Evolutionary conservation across 2,888 invertebrate species (phyloP), one percentile per base, ranked within the genome.

Genomic region (Linyphia triangularis): DNA sequence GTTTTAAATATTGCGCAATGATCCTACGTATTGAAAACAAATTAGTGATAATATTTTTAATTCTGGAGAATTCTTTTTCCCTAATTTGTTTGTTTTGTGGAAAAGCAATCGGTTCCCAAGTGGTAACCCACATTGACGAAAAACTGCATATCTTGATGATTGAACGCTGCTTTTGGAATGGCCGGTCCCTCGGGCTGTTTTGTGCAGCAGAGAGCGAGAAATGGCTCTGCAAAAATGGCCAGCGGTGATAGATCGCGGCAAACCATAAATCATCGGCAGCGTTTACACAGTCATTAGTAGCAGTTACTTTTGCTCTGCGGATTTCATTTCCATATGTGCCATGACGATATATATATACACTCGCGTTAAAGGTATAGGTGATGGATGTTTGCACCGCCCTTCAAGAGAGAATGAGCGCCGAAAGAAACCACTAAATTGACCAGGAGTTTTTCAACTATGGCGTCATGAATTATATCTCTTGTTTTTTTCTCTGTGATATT

Each of bases 211-310:
- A 0, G n/a, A n/a, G n/a, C n/a, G n/a, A n/a, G n/a, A 28, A 30
- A 6, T n/a, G 65, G 37, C 13, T 19, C 10, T 13, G 22, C 4
- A 7, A 30, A 67, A 70, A 78, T 77, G 61, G 78, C 85, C 72
- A 73, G 57, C 51, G 72, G 79, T 73, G 70, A 85, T 69, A 85
- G 75, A 84, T 73, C 24, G 69, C 51, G 9, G 81, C 65, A 24
- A 63, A 73, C 24, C 65, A 86, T 86, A 86, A 86, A 86, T 86
- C 86, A 79, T 75, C 26, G 3, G 43, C 78, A 81, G 40, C 86
- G 73, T 82, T 86, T 86, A 75, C 73, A 40, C 81, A 81, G 81
- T 81, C 86, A 86, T 86, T 86, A 86, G 86, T 67, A 67, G 63
- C 65, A 65, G 67, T 81, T 81, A 75, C 81, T 86, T 86, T 81